Base-by-base conservation (phyloP, 2,888 invertebrate genomes). In the Aspidiotus destructor region DNA sequence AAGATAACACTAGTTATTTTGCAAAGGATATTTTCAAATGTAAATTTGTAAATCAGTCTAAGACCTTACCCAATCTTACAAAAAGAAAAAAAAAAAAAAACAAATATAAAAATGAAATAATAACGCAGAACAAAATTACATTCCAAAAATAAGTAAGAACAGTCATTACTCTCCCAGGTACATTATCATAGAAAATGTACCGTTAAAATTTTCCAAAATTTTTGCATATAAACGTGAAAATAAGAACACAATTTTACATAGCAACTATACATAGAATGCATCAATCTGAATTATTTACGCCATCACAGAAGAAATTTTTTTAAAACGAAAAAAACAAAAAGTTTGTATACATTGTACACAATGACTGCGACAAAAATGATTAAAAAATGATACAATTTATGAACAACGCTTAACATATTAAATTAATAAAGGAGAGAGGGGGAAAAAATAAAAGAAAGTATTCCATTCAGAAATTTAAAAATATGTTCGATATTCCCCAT, bases 241-340 rank as follows among this genome's bases (percentile, higher is more conserved):
- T 40, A 28, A 58, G 58, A 58, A 58, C 58, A 58, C 58, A 13
- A 28, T 58, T 58, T 28, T 58, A 58, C 58, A 58, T 13, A 40
- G 48, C 28, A 58, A 58, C 58, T 58, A 58, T 58, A 28, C 58
- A 58, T 58, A 58, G 28, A 58, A 58, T 58, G 40, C 58, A 58
- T 3, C 28, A 28, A 58, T 40, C 40, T 58, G 13, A 58, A 58
- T 6, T 58, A 40, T 28, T 40, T 40, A 58, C 58, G 58, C 58
- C 58, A 58, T 58, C 58, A 58, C 58, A 58, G 58, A 28, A 58
- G 13, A 17, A 10, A 58, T 28, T 11, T 40, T 28, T 28, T 28
- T 11, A 58, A 58, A 58, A 17, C 1, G 28, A 40, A 15, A 17
- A n/a, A 17, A 16, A 28, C 13, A 13, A 58, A 10, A 40, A 58